Conservation (phyloP, 2,797 vertebrate species). For the Eremophila alpestris region DNA sequence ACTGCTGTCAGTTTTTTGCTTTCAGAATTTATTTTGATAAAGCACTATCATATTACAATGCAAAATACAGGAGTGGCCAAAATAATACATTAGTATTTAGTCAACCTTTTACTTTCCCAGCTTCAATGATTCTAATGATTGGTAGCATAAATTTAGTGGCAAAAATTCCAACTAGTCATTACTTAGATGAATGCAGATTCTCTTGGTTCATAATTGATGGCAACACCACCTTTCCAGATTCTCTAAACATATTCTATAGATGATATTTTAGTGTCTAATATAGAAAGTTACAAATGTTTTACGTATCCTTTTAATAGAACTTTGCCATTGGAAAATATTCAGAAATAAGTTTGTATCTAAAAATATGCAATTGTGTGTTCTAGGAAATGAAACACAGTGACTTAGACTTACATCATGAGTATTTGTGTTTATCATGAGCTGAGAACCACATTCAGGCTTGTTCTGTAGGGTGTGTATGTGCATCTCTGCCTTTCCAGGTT, state of each 20-base stretch:
- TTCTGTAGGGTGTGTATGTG: background rate
- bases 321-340: background rate
- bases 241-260: background rate
- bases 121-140: conserved; percentile 18
- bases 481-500: background rate
- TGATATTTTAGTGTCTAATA: background rate
- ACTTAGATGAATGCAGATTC: background rate
- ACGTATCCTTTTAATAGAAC: background rate
- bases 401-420: background rate
- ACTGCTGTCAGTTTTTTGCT: background rate
- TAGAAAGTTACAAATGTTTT: background rate
- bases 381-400: background rate
- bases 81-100: conserved; percentile 10
- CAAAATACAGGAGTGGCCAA: background rate
- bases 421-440: background rate
- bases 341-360: background rate
- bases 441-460: background rate
- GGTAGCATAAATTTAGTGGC: background rate
- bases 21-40: conserved; percentile 33
- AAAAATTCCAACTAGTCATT: background rate
- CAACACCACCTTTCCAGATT: background rate
- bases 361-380: background rate
- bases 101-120: background rate
- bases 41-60: background rate
- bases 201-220: background rate